phyloP scores from a whole-genome alignment of 1,140 invertebrate species.

The Papilio polyxenes region DNA sequence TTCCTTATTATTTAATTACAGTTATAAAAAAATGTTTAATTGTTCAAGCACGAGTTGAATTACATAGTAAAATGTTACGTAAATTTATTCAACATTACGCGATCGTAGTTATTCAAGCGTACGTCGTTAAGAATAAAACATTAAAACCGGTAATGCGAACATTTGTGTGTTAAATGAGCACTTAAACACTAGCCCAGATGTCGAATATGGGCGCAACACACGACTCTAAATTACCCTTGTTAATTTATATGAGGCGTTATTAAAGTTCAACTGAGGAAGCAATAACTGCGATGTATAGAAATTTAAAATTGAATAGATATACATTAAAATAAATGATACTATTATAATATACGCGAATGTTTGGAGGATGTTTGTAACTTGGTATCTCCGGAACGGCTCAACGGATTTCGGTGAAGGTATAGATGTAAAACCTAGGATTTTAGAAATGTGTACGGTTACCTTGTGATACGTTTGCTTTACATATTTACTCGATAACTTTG shows the following conservation, averaged over 20 bases:
- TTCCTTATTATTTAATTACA: too few species aligned
- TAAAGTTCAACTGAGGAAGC: not conserved
- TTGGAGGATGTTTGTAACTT: too few species aligned
- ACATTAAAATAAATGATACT: not conserved
- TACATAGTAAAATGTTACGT: not conserved
- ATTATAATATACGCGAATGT: too few species aligned
- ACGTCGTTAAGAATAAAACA: constrained; percentile 17
- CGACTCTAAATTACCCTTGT: constrained; percentile 16
- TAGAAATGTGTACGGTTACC: too few species aligned
- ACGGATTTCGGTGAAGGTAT: too few species aligned
- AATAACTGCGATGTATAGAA: not conserved
- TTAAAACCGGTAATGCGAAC: constrained; percentile 25
- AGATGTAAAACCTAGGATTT: too few species aligned
- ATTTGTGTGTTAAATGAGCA: constrained; percentile 21
- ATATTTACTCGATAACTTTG: too few species aligned
- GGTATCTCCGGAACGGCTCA: too few species aligned
- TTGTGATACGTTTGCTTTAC: too few species aligned
- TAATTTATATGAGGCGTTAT: constrained; percentile 4
- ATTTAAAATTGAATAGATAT: not conserved
- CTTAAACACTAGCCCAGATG: constrained; percentile 18
- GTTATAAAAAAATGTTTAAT: not conserved
- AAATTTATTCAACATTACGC: not conserved
- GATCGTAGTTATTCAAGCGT: not conserved
- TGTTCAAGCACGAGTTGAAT: not conserved
- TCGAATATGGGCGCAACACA: not conserved